phyloP scores from a whole-genome alignment of 2,113 vertebrate species.

The Emydocephalus ijimae region DNA sequence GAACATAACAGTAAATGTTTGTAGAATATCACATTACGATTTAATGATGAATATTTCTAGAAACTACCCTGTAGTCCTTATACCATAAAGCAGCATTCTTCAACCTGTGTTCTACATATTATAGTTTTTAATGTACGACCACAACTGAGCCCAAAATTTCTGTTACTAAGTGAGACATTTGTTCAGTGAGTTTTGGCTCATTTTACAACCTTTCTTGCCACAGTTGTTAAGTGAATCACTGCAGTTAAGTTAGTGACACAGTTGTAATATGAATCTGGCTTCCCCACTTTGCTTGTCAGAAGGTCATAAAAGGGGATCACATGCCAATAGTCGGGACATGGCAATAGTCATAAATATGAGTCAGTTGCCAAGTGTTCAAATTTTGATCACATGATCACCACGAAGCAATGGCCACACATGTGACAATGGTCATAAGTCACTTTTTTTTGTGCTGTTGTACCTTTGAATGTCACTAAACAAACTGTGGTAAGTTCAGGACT shows the following conservation, averaged over 20 bases:
- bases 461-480: too few relatives aligned
- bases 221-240: not conserved
- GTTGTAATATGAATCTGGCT: not conserved
- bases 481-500: too few relatives aligned
- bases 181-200: too few relatives aligned
- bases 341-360: not conserved
- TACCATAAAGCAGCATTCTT: not conserved
- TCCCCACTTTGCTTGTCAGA: not conserved
- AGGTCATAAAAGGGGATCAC: not conserved
- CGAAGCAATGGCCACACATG: not conserved
- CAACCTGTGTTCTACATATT: not conserved
- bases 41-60: not conserved
- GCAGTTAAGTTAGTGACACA: not conserved
- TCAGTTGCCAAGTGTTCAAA: not conserved
- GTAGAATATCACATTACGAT: not conserved
- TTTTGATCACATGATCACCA: not conserved
- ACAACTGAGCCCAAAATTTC: not conserved
- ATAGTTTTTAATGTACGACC: not conserved
- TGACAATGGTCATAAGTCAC: not conserved
- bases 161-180: not conserved
- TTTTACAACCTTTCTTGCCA: not conserved
- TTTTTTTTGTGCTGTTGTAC: too few relatives aligned
- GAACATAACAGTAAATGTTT: not conserved
- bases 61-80: not conserved
- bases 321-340: not conserved